Evolutionary conservation across 2,888 invertebrate species (phyloP).

Genomic region (Ichneumoninae sp.): DNA sequence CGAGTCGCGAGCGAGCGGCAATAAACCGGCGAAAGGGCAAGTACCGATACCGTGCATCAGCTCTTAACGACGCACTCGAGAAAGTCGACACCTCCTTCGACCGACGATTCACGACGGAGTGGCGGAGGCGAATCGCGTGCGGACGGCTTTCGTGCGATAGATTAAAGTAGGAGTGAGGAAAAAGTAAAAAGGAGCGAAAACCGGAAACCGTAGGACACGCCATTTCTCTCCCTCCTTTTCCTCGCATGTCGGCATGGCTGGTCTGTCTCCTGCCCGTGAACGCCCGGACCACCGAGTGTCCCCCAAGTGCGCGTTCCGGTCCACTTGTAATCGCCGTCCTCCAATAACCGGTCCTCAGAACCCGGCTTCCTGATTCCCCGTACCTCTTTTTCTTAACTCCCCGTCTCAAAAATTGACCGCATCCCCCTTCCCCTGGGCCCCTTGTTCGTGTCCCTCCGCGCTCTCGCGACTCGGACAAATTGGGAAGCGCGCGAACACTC

Average conservation of each 20-base stretch:
- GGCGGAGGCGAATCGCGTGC: neutral
- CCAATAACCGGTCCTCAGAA: slow-evolving; percentile 62
- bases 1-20: slow-evolving; percentile 33
- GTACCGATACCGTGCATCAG: slow-evolving; percentile 34
- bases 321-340: slow-evolving; percentile 64
- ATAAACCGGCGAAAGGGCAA: slow-evolving; percentile 46
- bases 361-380: slow-evolving; percentile 50
- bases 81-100: slow-evolving; percentile 36
- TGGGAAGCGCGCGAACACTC: slow-evolving; percentile 47
- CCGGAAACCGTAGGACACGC: slow-evolving; percentile 35
- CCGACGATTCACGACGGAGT: slow-evolving; percentile 38
- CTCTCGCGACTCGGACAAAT: slow-evolving; percentile 61
- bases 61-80: slow-evolving; percentile 61
- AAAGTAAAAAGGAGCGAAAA: slow-evolving; percentile 28
- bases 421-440: slow-evolving; percentile 40
- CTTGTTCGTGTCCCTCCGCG: neutral
- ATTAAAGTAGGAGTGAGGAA: neutral
- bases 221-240: slow-evolving; percentile 20
- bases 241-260: slow-evolving; percentile 40
- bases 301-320: slow-evolving; percentile 65
- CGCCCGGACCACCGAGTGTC: slow-evolving; percentile 60
- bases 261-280: slow-evolving; percentile 34
- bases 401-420: slow-evolving; percentile 48
- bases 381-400: slow-evolving; percentile 14
- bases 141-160: neutral